Evolutionary conservation across 2,797 vertebrate species (phyloP), one percentile per base, ranked within the genome.

Genomic region (Coranthus polyacanthus): DNA sequence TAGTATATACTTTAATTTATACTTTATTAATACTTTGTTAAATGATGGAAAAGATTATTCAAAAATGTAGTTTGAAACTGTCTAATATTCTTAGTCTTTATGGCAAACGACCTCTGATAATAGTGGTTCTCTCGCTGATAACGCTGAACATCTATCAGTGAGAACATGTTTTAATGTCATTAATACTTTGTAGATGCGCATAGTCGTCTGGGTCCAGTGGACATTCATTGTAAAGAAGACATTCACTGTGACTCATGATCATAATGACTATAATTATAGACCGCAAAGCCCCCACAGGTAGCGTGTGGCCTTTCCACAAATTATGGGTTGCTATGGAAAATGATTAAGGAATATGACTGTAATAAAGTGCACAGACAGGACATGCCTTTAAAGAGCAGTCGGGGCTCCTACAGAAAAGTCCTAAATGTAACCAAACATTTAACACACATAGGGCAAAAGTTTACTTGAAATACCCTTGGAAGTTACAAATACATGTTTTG

Each of bases 211-310:
- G 73, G 59, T 73, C 42, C 62, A 51, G 42, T 54, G 53, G 59
- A 67, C 65, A 51, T 69, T 79, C 62, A 78, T 85, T 63, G 66
- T 77, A 69, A 82, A 85, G 68, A 59, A 20, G 44, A 80, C 73
- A 81, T 77, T 81, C 46, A 42, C 39, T 37, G 41, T 86, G 88
- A 91, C 63, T 88, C 83, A 82, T 72, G 64, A 43, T 64, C 74
- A 41, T 89, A 84, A 90, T 79, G 68, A 85, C 82, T 85, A 41
- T 83, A 86, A 90, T 91, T 82, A 87, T 32, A 51, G 54, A n/a
- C 56, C n/a, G 13, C 66, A 79, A 62, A 72, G 49, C 72, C 64
- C 60, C 69, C 61, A 75, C 75, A 79, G 75, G 49, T 77, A 68
- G 58, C 79, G 52, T 46, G 36, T 77, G 72, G 65, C 87, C 74